These are phyloP conservation scores for Nibea albiflora DNA, from an alignment of 2,113 vertebrate genomes.

Conservation along the genomic window DNA sequence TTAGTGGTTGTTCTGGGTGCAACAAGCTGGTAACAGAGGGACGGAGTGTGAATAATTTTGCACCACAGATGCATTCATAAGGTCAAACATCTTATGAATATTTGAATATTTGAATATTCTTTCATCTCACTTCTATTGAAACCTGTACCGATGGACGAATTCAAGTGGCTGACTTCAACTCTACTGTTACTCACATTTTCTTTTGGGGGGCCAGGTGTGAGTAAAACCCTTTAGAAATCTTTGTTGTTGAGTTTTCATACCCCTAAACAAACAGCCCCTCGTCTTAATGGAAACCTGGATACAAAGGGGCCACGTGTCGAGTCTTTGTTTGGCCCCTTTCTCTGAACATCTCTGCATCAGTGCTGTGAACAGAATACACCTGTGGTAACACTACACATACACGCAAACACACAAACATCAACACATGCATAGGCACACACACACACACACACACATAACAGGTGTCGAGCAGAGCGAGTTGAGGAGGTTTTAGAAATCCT, in stretches of 20 bases:
- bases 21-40: neutral
- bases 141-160: neutral
- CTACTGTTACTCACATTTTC: no score
- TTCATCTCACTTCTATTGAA: no score
- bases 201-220: no score
- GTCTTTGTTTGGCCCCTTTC: neutral
- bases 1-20: no score
- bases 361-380: neutral
- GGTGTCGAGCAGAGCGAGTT: slow-evolving; percentile 32
- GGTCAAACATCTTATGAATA: no score
- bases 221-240: neutral
- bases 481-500: slow-evolving; percentile 28
- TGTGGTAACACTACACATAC: slow-evolving; percentile 2
- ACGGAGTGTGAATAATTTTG: neutral
- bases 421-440: neutral
- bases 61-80: neutral
- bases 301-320: neutral
- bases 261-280: neutral
- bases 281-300: neutral
- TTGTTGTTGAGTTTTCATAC: neutral
- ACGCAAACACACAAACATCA: neutral
- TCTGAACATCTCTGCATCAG: neutral
- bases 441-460: slow-evolving; percentile 29
- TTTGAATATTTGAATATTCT: no score
- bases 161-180: neutral